These are phyloP conservation scores for Zosterops lateralis DNA, from an alignment of 2,113 vertebrate species.

Conservation along the genomic window DNA sequence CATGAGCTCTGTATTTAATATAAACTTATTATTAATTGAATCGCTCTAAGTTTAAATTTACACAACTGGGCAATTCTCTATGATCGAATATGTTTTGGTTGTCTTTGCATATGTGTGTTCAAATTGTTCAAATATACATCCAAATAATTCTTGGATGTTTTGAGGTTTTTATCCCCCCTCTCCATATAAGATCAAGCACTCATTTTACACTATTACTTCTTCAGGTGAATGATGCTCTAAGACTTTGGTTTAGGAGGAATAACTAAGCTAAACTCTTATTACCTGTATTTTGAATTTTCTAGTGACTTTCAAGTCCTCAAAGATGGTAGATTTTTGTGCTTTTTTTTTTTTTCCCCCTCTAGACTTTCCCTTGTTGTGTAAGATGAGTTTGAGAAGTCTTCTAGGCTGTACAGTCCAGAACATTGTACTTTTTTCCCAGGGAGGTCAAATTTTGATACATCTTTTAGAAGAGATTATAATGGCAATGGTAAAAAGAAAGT, in stretches of 20 bases:
- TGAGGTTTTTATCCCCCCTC: neutral
- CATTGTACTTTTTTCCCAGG: neutral
- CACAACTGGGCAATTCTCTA: neutral
- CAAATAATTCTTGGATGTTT: neutral
- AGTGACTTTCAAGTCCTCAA: neutral
- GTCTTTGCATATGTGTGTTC: neutral
- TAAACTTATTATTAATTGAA: neutral
- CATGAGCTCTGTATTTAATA: neutral
- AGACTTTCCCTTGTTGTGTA: neutral
- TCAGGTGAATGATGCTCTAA: neutral
- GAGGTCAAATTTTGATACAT: neutral
- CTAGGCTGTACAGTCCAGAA: neutral
- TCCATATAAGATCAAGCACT: neutral
- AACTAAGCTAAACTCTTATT: neutral
- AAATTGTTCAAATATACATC: neutral
- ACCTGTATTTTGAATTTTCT: neutral
- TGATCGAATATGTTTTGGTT: neutral
- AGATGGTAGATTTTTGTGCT: rapidly evolving
- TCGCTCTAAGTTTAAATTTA: neutral
- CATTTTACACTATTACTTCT: neutral
- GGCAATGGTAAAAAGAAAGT: neutral
- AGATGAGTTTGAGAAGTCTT: neutral
- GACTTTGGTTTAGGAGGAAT: neutral
- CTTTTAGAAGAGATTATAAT: neutral
- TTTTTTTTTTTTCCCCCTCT: neutral